A percentile compares a stretch with the other conserved stretches of the same genome.
phyloP scores from a whole-genome alignment of 92 coral and sea anemone genomes.

The Palythoa grandiflora region DNA sequence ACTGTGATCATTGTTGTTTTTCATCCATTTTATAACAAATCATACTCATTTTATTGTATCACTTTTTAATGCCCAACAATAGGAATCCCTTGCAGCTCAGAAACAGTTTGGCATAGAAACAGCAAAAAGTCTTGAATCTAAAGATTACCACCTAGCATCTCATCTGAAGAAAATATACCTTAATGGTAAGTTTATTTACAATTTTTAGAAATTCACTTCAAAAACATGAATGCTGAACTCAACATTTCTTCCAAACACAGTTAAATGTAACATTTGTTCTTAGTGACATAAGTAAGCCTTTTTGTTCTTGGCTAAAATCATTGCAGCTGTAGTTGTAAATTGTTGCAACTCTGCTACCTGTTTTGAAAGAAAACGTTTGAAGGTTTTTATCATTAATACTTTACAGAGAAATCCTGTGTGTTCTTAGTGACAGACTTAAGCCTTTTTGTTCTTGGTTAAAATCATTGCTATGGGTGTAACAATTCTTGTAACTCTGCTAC shows the following conservation, averaged over 20 bases:
- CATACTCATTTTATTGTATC: neutral
- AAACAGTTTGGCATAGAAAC: constrained; percentile 69
- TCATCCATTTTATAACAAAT: neutral
- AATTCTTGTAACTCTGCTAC: neutral
- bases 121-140: constrained; percentile 60
- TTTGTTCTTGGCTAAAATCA: neutral
- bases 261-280: too few species aligned
- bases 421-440: too few species aligned
- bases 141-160: constrained; percentile 72
- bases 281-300: neutral
- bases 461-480: neutral
- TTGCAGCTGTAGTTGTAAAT: neutral
- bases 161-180: constrained; percentile 62
- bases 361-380: neutral
- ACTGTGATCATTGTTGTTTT: neutral
- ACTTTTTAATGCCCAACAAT: neutral
- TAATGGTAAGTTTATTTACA: constrained; percentile 53
- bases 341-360: neutral
- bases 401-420: constrained; percentile 43
- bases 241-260: too few species aligned
- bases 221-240: too few species aligned
- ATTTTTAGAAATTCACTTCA: neutral
- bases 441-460: neutral
- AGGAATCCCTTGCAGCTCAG: constrained; percentile 81
- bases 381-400: neutral